These are phyloP conservation scores for Onychostruthus taczanowskii DNA, from an alignment of 2,113 vertebrate species.

Conservation along the genomic window DNA sequence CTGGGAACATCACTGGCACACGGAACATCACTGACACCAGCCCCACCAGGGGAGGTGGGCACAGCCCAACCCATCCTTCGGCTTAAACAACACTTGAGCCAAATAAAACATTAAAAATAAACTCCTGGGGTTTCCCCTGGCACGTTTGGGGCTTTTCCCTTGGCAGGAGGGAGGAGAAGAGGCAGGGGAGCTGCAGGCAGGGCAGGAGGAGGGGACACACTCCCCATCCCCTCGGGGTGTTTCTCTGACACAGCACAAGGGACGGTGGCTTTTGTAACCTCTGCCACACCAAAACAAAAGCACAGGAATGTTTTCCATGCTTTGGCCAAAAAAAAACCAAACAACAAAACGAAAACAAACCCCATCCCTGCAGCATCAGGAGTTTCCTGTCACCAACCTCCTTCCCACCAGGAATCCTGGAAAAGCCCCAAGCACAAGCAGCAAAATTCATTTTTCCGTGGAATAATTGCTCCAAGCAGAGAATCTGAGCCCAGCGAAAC, in stretches of 20 bases:
- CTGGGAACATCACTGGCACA: background rate
- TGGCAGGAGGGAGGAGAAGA: background rate
- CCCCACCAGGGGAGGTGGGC: background rate
- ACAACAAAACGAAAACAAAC: background rate
- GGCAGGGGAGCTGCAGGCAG: background rate
- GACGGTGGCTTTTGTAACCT: background rate
- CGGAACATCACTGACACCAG: background rate
- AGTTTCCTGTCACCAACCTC: background rate
- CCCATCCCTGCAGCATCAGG: background rate
- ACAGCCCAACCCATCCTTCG: background rate
- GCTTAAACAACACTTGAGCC: background rate
- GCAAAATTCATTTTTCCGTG: background rate
- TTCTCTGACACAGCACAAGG: background rate
- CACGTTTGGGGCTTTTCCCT: background rate
- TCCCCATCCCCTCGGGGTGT: background rate
- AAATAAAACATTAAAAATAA: background rate
- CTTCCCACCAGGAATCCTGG: background rate
- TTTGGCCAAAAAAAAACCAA: background rate
- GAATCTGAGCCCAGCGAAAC: background rate
- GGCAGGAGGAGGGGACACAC: background rate
- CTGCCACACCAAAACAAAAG: background rate
- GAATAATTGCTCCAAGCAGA: background rate
- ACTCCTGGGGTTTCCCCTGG: rapidly evolving
- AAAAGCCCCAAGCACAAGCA: background rate
- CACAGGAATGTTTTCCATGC: background rate